Evolutionary conservation across 2,113 vertebrate species (phyloP).

Genomic region (Athene cunicularia): DNA sequence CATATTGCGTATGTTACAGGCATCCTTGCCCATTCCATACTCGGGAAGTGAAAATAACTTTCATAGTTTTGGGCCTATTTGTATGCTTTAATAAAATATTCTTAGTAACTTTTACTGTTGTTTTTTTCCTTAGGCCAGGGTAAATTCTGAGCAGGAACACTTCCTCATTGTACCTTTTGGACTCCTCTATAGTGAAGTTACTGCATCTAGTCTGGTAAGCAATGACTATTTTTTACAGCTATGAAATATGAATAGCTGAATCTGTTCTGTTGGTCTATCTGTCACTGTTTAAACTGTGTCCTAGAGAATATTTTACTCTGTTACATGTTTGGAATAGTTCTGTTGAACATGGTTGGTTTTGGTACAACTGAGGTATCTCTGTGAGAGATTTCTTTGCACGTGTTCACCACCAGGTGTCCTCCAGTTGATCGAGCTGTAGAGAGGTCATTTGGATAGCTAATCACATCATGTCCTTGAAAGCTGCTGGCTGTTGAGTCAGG

Average conservation of each 20-base stretch:
- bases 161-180: constrained; percentile 96
- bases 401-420: not conserved
- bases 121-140: constrained; percentile 81
- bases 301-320: not conserved
- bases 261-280: not conserved
- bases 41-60: not conserved
- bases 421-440: not conserved
- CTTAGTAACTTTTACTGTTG: not conserved
- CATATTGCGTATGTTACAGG: not conserved
- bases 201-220: constrained; percentile 95
- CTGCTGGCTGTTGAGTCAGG: not conserved
- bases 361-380: not conserved
- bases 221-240: not conserved
- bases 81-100: not conserved
- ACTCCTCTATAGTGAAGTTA: constrained; percentile 96
- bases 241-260: not conserved
- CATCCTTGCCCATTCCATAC: not conserved
- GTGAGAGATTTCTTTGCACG: not conserved
- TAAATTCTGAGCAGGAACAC: constrained; percentile 91
- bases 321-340: not conserved
- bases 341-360: not conserved
- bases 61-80: not conserved
- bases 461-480: not conserved
- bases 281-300: not conserved
- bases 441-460: not conserved